Conservation (phyloP, 1,140 invertebrate genomes). For the Microplitis mediator region DNA sequence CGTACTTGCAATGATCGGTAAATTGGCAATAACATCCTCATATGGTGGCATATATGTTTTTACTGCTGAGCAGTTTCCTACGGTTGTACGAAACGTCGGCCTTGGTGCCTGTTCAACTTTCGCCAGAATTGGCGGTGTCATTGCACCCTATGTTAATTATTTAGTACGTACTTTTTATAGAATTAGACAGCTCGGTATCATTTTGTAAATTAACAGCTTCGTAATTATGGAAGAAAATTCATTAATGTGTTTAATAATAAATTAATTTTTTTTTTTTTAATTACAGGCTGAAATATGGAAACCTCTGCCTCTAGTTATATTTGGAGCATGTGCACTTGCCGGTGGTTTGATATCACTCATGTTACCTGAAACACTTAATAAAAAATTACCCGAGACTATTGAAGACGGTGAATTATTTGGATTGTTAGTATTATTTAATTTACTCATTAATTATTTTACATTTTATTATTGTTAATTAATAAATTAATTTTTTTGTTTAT, state of each 20-base stretch:
- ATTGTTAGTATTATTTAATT: conserved; percentile 53
- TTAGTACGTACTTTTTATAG: conserved; percentile 56
- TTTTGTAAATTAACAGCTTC: too few relatives aligned
- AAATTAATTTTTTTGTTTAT: neutral
- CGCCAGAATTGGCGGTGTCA: conserved; percentile 77
- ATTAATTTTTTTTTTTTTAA: conserved; percentile 25
- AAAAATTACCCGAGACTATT: conserved; percentile 76
- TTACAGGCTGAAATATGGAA: conserved; percentile 66
- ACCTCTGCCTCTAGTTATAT: conserved; percentile 75
- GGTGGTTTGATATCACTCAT: conserved; percentile 72
- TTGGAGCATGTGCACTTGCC: conserved; percentile 69
- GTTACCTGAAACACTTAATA: conserved; percentile 78
- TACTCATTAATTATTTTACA: neutral
- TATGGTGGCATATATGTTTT: conserved; percentile 83
- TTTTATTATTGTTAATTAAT: neutral
- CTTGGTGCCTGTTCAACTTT: conserved; percentile 79
- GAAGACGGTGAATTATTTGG: conserved; percentile 76
- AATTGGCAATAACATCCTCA: conserved; percentile 81
- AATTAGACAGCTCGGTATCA: neutral
- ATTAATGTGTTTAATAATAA: neutral
- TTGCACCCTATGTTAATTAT: conserved; percentile 75
- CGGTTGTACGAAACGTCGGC: conserved; percentile 79
- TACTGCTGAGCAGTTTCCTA: conserved; percentile 84
- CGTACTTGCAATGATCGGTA: conserved; percentile 78
- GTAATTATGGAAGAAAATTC: too few relatives aligned